Percentiles rank a stretch among this genome's conserved stretches.
Evolutionary conservation across 2,113 vertebrate species (phyloP).

Genomic region (Hyaena hyaena): DNA sequence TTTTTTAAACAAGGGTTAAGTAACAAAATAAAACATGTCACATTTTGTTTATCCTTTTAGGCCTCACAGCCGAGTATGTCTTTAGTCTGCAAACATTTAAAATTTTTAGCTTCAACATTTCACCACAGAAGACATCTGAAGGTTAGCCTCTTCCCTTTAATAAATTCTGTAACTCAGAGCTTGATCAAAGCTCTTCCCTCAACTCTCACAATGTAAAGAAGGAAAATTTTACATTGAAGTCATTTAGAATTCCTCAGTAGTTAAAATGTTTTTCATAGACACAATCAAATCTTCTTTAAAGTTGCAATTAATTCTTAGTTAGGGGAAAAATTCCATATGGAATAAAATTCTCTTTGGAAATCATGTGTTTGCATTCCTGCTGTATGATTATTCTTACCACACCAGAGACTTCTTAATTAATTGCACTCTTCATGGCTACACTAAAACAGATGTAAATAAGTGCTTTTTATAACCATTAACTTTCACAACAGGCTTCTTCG

Average conservation of each 20-base stretch:
- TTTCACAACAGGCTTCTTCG: slow-evolving; percentile 79
- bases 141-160: slow-evolving; percentile 89
- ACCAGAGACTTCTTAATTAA: slow-evolving; percentile 91
- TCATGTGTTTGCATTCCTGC: slow-evolving; percentile 89
- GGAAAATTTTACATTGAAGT: slow-evolving; percentile 88
- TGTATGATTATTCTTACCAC: slow-evolving; percentile 90
- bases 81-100: slow-evolving; percentile 91
- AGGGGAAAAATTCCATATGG: slow-evolving; percentile 86
- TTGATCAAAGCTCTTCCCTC: slow-evolving; percentile 88
- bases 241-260: slow-evolving; percentile 86
- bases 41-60: slow-evolving; percentile 87
- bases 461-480: slow-evolving; percentile 81
- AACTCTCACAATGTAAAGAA: slow-evolving; percentile 86
- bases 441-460: slow-evolving; percentile 89
- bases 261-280: slow-evolving; percentile 86
- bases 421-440: slow-evolving; percentile 86
- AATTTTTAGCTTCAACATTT: slow-evolving; percentile 88
- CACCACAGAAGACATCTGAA: slow-evolving; percentile 92
- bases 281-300: slow-evolving; percentile 86
- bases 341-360: slow-evolving; percentile 88
- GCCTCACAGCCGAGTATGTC: slow-evolving; percentile 83
- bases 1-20: slow-evolving; percentile 86
- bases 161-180: slow-evolving; percentile 87
- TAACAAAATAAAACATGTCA: slow-evolving; percentile 89
- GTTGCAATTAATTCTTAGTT: slow-evolving; percentile 88